Evolutionary conservation across 92 coral and sea anemone genomes (phyloP), one percentile per base, ranked within the genome.

Genomic region (Micromussa lordhowensis): DNA sequence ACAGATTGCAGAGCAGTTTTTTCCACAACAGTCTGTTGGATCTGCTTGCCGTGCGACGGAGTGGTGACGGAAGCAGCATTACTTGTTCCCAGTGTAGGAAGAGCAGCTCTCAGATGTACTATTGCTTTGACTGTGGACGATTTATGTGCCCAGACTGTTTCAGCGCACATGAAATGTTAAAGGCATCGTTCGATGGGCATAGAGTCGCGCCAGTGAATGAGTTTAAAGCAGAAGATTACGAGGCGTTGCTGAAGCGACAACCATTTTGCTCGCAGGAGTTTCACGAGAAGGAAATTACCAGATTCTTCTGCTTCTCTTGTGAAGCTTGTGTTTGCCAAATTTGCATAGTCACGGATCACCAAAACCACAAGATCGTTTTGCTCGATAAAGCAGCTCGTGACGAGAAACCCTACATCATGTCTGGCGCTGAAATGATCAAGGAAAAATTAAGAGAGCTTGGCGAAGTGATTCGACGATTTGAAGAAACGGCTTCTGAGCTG

Each of bases 181-280:
- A 44, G 51, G 51, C 0, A 44, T 44, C 12, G 7, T 73, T 73
- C 19, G 49, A 35, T 5, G 78, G 78, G 49, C 78, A 73, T 53
- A 73, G 38, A 73, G 53, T 73, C 15, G 36, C 30, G 9, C 49
- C 78, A 36, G 78, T 73, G 15, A 32, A 73, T 9, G 53, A 73
- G 49, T 73, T 73, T 38, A 34, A 73, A 73, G 26, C 51, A 73
- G 78, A 73, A 73, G 78, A 73, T 73, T 73, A 73, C 78, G 78
- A 73, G 19, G 78, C 78, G 3, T 34, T 73, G 29, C 26, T 73
- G n/a, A 73, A 73, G 38, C 28, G 78, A 36, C 53, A 73, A 24
- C 78, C 53, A 6, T 73, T 73, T 36, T 35, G 78, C 49, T 32
- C 78, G 15, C 51, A 32, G 26, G 51, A 73, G 78, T 73, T 73